Conservation (phyloP, 1,140 invertebrate genomes). For the Meloidogyne chitwoodi region DNA sequence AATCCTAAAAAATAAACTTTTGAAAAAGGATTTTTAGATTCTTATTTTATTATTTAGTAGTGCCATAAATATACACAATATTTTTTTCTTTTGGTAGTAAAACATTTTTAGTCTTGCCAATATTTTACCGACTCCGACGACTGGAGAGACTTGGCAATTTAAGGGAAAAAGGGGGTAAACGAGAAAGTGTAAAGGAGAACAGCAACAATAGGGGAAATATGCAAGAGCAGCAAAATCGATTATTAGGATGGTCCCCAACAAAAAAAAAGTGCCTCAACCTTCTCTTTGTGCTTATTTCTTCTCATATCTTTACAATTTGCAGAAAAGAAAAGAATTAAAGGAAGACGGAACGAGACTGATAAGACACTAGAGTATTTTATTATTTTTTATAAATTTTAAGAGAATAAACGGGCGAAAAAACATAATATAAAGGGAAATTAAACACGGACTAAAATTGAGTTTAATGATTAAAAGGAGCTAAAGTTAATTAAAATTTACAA, state of each 20-base stretch:
- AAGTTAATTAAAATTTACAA: no score
- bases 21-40: not conserved
- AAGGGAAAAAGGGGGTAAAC: not conserved
- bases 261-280: not conserved
- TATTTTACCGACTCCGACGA: not conserved
- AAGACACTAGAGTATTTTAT: not conserved
- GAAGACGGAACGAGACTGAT: not conserved
- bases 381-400: no score
- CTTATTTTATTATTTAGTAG: no score
- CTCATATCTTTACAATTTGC: not conserved
- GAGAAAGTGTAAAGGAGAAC: not conserved
- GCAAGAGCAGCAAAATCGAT: not conserved
- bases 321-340: not conserved
- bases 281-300: not conserved
- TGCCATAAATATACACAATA: no score
- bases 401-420: no score
- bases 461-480: no score
- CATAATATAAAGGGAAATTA: no score
- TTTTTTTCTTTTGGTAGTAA: no score
- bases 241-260: not conserved
- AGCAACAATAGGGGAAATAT: not conserved
- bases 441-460: no score
- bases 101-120: not conserved
- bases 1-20: not conserved
- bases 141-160: not conserved